Evolutionary conservation across 2,113 vertebrate genomes (phyloP).

Genomic region (Macquaria ambigua): DNA sequence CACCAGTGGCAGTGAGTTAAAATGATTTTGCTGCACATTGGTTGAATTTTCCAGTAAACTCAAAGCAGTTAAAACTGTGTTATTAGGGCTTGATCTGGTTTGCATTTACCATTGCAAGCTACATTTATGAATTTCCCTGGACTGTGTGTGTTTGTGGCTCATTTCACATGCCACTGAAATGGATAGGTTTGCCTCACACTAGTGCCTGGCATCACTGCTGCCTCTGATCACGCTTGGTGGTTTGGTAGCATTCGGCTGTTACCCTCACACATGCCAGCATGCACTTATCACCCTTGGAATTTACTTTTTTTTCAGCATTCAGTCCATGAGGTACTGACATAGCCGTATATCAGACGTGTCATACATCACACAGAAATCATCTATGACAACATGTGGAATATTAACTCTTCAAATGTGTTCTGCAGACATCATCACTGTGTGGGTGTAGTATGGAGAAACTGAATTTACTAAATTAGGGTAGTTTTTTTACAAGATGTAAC

Average conservation of each 20-base stretch:
- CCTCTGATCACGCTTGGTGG: constrained; percentile 63
- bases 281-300: constrained; percentile 54
- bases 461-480: constrained; percentile 16
- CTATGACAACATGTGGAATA: constrained; percentile 37
- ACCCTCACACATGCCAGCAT: constrained; percentile 48
- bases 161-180: constrained; percentile 63
- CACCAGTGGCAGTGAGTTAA: not conserved
- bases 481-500: constrained; percentile 19
- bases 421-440: constrained; percentile 31
- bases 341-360: constrained; percentile 37
- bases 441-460: constrained; percentile 15
- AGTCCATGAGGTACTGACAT: constrained; percentile 52
- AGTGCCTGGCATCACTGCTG: constrained; percentile 46
- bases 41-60: constrained; percentile 49
- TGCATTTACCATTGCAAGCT: constrained; percentile 59
- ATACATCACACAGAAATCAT: constrained; percentile 22
- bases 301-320: constrained; percentile 20
- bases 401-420: constrained; percentile 46
- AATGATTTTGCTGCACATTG: constrained; percentile 32
- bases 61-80: constrained; percentile 31
- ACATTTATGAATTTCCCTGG: constrained; percentile 58
- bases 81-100: constrained; percentile 57
- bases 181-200: constrained; percentile 65
- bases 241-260: constrained; percentile 55
- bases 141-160: constrained; percentile 59